A percentile compares a stretch with the other conserved stretches of the same genome.
Conservation (phyloP, 2,888 invertebrate species). For the Lathronympha strigana region DNA sequence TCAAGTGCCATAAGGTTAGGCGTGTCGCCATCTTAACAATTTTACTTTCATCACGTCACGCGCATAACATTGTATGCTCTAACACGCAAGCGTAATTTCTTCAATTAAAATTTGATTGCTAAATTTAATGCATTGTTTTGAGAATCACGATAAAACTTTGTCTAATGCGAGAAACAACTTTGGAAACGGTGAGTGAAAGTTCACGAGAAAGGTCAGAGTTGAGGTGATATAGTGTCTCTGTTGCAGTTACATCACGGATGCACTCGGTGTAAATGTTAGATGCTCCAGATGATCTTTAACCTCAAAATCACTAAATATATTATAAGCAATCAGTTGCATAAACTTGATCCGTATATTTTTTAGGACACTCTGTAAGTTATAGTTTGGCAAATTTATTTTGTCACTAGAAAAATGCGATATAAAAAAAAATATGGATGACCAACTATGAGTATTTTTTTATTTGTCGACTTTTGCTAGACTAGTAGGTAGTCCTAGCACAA, state of each 20-base stretch:
- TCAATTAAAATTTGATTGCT: slow-evolving; percentile 24
- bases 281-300: slow-evolving; percentile 23
- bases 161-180: slow-evolving; percentile 25
- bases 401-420: no score
- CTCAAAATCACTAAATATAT: slow-evolving; percentile 9
- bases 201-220: slow-evolving; percentile 37
- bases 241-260: slow-evolving; percentile 39
- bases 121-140: slow-evolving; percentile 24
- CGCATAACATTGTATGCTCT: not conserved
- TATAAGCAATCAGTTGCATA: no score
- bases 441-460: no score
- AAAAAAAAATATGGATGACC: no score
- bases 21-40: slow-evolving; percentile 34
- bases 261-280: slow-evolving; percentile 35
- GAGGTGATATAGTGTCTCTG: slow-evolving; percentile 37
- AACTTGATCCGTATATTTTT: no score
- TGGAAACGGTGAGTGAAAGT: slow-evolving; percentile 36
- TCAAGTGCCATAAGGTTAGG: slow-evolving; percentile 44
- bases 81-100: slow-evolving; percentile 28
- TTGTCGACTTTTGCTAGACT: no score
- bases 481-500: no score
- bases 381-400: no score
- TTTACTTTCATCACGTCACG: slow-evolving; percentile 44
- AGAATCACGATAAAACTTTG: slow-evolving; percentile 15
- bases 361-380: no score